phyloP scores from a whole-genome alignment of 2,797 vertebrate species.

The Vireo griseus region DNA sequence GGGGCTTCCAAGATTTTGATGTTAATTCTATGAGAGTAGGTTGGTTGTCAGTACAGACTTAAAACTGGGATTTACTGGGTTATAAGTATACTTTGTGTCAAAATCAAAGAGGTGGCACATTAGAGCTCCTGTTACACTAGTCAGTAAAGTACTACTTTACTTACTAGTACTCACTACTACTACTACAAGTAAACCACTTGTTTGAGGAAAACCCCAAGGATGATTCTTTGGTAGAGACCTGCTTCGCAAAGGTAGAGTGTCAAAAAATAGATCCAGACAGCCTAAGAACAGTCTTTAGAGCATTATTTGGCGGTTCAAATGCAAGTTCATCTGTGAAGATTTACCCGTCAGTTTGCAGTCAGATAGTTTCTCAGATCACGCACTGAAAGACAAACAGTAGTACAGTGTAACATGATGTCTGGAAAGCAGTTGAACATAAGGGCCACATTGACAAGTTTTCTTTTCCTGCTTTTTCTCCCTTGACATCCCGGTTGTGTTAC shows the following conservation, averaged over 20 bases:
- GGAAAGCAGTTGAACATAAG: not conserved
- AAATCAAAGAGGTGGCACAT: not conserved
- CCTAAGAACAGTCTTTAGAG: not conserved
- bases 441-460: not conserved
- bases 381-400: not conserved
- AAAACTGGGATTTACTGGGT: not conserved
- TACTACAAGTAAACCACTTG: not conserved
- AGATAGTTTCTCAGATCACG: not conserved
- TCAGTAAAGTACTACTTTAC: not conserved
- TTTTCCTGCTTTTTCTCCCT: not conserved
- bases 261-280: not conserved
- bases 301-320: not conserved
- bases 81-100: not conserved
- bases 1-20: not conserved
- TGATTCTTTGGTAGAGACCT: not conserved
- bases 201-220: not conserved
- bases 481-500: not conserved
- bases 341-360: not conserved
- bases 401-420: not conserved
- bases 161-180: too few species aligned
- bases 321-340: not conserved
- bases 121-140: not conserved
- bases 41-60: not conserved
- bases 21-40: not conserved
- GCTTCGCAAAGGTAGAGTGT: not conserved